phyloP scores from a whole-genome alignment of 2,113 vertebrate genomes.

The Centrocercus urophasianus region DNA sequence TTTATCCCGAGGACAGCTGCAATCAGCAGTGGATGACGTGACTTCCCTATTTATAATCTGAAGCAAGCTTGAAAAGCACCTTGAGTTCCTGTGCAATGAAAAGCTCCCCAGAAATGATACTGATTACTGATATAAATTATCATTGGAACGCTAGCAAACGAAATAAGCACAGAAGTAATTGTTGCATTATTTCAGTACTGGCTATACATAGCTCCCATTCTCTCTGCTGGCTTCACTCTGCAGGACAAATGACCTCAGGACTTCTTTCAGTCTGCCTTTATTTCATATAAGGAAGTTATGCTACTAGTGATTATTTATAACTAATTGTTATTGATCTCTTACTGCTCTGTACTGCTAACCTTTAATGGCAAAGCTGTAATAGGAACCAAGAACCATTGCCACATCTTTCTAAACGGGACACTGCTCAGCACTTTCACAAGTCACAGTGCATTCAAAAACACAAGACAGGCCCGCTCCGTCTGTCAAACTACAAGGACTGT shows the following conservation, averaged over 20 bases:
- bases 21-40: background rate
- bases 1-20: background rate
- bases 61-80: slow-evolving; percentile 62
- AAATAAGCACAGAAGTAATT: slow-evolving; percentile 6
- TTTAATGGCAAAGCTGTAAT: slow-evolving; percentile 39
- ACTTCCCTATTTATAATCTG: background rate
- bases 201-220: background rate
- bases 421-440: slow-evolving; percentile 40
- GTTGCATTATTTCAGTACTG: slow-evolving; percentile 10
- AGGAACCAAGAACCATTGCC: slow-evolving; percentile 26
- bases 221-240: background rate
- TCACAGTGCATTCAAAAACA: background rate
- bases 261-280: background rate
- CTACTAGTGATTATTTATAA: slow-evolving; percentile 28
- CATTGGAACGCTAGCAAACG: background rate
- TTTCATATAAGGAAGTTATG: background rate
- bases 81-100: slow-evolving; percentile 15
- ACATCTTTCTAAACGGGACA: slow-evolving; percentile 28
- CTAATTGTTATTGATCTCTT: slow-evolving; percentile 58
- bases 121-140: slow-evolving; percentile 47
- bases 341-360: slow-evolving; percentile 25
- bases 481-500: background rate
- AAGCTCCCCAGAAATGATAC: slow-evolving; percentile 10
- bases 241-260: slow-evolving; percentile 20
- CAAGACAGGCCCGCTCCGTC: background rate